phyloP scores from a whole-genome alignment of 2,888 invertebrate species.

The Coelogynopora nodosa region DNA sequence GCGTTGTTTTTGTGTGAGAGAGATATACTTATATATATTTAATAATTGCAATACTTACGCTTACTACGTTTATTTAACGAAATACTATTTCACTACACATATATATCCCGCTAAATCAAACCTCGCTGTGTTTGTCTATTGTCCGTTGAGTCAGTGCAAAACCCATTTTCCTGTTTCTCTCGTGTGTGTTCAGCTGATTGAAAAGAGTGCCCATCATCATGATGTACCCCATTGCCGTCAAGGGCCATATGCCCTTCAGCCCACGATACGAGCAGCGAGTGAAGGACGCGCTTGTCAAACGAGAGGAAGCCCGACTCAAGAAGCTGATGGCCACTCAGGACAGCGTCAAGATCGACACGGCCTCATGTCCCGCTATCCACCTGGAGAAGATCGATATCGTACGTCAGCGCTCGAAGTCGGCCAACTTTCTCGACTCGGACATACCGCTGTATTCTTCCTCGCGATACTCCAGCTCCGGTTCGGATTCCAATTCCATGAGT shows the following conservation, averaged over 20 bases:
- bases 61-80: too few relatives aligned
- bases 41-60: too few relatives aligned
- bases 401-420: neutral
- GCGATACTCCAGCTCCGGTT: neutral
- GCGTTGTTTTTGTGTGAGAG: too few relatives aligned
- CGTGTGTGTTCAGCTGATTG: too few relatives aligned
- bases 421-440: neutral
- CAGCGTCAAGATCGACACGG: neutral
- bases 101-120: too few relatives aligned
- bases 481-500: neutral
- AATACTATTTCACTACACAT: too few relatives aligned
- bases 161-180: too few relatives aligned
- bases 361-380: neutral
- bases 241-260: constrained; percentile 39
- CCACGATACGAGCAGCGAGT: constrained; percentile 25
- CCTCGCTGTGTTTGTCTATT: too few relatives aligned
- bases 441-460: neutral
- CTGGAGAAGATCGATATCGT: neutral
- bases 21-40: too few relatives aligned
- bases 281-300: neutral
- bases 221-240: constrained; percentile 42
- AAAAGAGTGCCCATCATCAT: neutral
- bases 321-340: neutral
- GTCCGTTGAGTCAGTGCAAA: too few relatives aligned
- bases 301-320: too few relatives aligned